phyloP scores from a whole-genome alignment of 1,140 invertebrate genomes.

The Atta texana region DNA sequence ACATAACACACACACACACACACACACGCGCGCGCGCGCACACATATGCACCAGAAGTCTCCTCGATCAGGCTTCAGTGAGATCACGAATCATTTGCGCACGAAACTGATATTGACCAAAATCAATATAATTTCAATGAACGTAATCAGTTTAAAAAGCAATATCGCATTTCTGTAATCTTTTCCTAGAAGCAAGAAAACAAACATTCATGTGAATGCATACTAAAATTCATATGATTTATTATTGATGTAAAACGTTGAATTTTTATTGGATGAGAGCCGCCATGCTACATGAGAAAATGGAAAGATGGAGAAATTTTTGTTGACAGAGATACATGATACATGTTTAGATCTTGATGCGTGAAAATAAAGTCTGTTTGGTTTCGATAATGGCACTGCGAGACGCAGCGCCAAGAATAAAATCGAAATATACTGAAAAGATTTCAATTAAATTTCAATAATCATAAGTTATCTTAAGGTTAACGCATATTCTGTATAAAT shows the following conservation, averaged over 20 bases:
- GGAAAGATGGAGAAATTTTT: conserved; percentile 15
- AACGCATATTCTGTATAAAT: too few species aligned
- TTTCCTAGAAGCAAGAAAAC: neutral
- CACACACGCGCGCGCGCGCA: neutral
- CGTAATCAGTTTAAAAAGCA: too few species aligned
- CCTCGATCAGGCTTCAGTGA: conserved; percentile 2
- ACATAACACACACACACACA: neutral
- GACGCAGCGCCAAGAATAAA: neutral
- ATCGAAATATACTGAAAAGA: neutral
- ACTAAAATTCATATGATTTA: neutral
- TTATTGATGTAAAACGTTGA: neutral
- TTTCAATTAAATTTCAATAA: conserved; percentile 1
- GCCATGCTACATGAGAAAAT: neutral
- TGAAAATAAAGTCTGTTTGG: conserved; percentile 11
- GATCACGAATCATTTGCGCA: neutral
- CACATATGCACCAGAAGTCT: neutral
- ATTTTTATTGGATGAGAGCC: conserved; percentile 37
- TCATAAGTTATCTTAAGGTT: neutral
- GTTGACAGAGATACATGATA: neutral
- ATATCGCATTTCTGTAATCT: neutral
- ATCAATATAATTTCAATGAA: too few species aligned
- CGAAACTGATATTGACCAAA: neutral
- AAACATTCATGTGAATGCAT: neutral
- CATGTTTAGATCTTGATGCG: neutral
- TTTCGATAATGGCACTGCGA: neutral